Evolutionary conservation across 1,140 invertebrate genomes (phyloP), one percentile per base, ranked within the genome.

Genomic region (Stegodyphus dumicola): DNA sequence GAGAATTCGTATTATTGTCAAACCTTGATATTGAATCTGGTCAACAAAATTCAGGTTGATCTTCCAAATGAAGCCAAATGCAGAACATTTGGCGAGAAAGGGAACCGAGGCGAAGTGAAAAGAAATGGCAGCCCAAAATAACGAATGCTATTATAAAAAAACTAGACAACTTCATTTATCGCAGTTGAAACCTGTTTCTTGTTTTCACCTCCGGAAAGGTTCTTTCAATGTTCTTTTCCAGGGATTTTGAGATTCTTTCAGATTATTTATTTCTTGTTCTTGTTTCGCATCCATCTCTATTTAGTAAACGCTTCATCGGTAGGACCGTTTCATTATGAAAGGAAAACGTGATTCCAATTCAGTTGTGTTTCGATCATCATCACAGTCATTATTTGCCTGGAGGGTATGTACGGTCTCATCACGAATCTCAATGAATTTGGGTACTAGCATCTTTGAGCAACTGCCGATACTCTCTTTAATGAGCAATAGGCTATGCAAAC

Each of bases 281-380:
- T 33, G 33, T 33, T 33, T 33, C 33, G 65, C 65, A 79, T 79
- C 77, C 53, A 79, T 79, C 77, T 79, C 77, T 79, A 79, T 79
- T 79, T 79, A 70, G 77, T 79, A 79, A 79, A 79, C 52, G 77
- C 77, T 79, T 79, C 77, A 79, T 79, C 77, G 66, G 77, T 69
- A 48, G 77, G 66, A 70, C 52, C 77, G 77, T 79, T 79, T 79
- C 77, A 79, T 79, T 79, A 79, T 49, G 52, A 17, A 69, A 48
- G 66, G 77, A 79, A 79, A 79, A 79, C 77, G 77, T 79, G 77
- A 79, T 79, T 79, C 77, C 33, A 69, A 79, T 79, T 79, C 77
- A 70, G 77, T 79, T 79, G 51, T 70, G 66, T 79, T 79, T 79
- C 77, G 70, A 79, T 79, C 77, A 79, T 79, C 77, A 79, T 79